Evolutionary conservation across 92 coral and sea anemone species (phyloP).

Genomic region (Actinostola sp.): DNA sequence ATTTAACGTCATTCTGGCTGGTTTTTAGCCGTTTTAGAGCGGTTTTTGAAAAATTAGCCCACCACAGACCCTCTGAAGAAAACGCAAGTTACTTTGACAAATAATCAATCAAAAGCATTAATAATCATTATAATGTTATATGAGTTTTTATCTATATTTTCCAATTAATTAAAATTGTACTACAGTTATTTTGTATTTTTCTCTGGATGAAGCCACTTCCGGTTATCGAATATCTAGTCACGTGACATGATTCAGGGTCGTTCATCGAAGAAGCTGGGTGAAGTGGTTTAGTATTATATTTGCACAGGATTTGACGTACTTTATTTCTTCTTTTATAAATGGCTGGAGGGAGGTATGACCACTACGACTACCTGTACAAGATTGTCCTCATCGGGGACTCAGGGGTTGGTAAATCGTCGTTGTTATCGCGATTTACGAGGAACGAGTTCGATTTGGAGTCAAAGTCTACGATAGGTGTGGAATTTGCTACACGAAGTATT

Average conservation of each 20-base stretch:
- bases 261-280: conserved; percentile 7
- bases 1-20: too few species aligned
- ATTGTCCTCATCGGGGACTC: conserved; percentile 98
- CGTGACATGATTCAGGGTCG: conserved; percentile 27
- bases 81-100: not conserved
- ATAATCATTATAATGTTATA: not conserved
- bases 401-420: conserved; percentile 97
- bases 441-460: conserved; percentile 99
- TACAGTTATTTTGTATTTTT: not conserved
- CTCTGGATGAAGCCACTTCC: conserved; percentile 16
- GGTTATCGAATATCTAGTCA: conserved; percentile 50
- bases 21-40: too few species aligned
- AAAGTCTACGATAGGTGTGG: conserved; percentile 98
- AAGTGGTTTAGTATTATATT: not conserved
- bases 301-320: not conserved
- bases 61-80: too few species aligned
- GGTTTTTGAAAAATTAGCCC: too few species aligned
- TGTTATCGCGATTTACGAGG: conserved; percentile 93
- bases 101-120: not conserved
- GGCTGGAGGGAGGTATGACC: conserved; percentile 93
- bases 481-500: conserved; percentile 96
- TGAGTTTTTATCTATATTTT: too few species aligned
- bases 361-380: conserved; percentile 95
- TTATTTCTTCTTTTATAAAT: conserved; percentile 27
- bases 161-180: too few species aligned